Conservation (phyloP, 1,140 invertebrate genomes). For the Aplysia californica region DNA sequence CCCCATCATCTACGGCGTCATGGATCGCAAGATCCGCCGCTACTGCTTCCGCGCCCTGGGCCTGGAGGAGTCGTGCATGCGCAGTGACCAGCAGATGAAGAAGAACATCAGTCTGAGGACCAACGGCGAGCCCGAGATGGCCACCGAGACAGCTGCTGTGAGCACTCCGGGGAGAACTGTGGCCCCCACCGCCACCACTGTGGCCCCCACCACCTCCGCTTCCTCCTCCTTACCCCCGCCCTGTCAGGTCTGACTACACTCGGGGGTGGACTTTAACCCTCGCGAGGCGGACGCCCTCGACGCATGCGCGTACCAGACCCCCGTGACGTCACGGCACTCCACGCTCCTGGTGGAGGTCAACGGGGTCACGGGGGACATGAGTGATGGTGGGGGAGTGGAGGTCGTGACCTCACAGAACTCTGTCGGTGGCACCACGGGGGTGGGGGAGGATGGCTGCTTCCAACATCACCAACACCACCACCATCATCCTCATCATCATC, state of each 20-base stretch:
- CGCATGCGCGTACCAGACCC: neutral
- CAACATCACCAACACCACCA: too few relatives aligned
- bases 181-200: neutral
- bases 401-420: neutral
- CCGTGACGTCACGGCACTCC: neutral
- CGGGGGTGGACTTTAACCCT: slow-evolving; percentile 27
- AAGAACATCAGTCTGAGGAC: slow-evolving; percentile 24
- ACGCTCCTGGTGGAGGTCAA: neutral
- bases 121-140: slow-evolving; percentile 31
- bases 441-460: too few relatives aligned
- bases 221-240: slow-evolving; percentile 1
- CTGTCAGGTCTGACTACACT: slow-evolving; percentile 27
- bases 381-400: neutral
- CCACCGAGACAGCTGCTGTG: slow-evolving; percentile 34
- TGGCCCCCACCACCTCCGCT: neutral
- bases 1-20: slow-evolving; percentile 65
- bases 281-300: neutral
- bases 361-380: neutral
- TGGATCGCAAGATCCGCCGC: slow-evolving; percentile 62
- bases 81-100: slow-evolving; percentile 28
- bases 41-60: slow-evolving; percentile 55
- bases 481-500: too few relatives aligned
- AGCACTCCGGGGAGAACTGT: slow-evolving; percentile 21
- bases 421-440: neutral
- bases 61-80: slow-evolving; percentile 36